Conservation (phyloP, 2,113 vertebrate genomes). For the Forbesichthys papilliferus region DNA sequence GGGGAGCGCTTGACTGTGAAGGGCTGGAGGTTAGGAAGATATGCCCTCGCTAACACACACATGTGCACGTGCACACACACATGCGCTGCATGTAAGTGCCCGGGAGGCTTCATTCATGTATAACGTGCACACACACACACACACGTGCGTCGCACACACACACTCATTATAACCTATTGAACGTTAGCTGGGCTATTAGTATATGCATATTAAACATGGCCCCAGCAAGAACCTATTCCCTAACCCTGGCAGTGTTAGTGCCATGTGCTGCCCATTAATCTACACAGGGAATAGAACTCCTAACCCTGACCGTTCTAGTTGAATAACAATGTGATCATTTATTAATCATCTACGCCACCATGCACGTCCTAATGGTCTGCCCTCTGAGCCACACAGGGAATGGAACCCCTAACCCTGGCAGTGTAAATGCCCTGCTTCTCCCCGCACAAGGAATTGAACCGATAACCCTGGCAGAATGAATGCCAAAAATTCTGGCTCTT, state of each 20-base stretch:
- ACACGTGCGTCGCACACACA: background rate
- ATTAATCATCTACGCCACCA: too few species aligned
- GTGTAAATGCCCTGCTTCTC: too few species aligned
- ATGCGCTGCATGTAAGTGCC: conserved; percentile 19
- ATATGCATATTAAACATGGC: background rate
- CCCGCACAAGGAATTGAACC: too few species aligned
- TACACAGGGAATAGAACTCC: background rate
- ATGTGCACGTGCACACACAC: conserved; percentile 36
- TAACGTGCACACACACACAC: conserved; percentile 5
- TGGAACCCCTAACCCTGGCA: too few species aligned
- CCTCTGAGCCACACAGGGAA: too few species aligned
- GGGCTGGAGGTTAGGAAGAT: conserved; percentile 52
- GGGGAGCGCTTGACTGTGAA: conserved; percentile 63
- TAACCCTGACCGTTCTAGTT: too few species aligned
- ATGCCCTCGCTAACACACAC: conserved; percentile 56
- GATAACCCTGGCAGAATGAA: too few species aligned
- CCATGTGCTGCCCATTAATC: background rate
- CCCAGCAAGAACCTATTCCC: conserved; percentile 1
- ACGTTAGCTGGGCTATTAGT: too few species aligned
- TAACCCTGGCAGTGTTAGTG: background rate
- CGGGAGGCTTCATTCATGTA: conserved; percentile 5
- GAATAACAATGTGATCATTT: too few species aligned
- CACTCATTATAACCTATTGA: background rate
- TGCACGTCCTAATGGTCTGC: too few species aligned
- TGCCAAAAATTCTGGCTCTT: too few species aligned